phyloP scores from a whole-genome alignment of 1,140 invertebrate genomes.

The Achroia grisella region DNA sequence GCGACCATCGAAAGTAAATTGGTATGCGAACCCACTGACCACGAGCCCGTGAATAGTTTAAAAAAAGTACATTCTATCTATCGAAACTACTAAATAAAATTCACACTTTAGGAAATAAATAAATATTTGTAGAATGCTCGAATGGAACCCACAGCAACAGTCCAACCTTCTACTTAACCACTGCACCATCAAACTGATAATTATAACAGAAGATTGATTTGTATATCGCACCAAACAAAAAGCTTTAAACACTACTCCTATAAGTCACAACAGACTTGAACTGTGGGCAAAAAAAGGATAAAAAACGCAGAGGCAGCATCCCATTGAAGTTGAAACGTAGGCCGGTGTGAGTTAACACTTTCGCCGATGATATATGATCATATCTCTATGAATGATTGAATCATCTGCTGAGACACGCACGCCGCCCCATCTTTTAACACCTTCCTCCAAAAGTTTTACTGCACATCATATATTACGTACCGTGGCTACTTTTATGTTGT shows the following conservation, averaged over 20 bases:
- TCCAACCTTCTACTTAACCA: no score
- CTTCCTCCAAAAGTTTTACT: slow-evolving; percentile 65
- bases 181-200: no score
- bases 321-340: slow-evolving; percentile 31
- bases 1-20: no score
- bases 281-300: slow-evolving; percentile 36
- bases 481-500: slow-evolving; percentile 62
- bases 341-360: slow-evolving; percentile 51
- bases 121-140: no score
- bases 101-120: no score
- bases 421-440: slow-evolving; percentile 60
- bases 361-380: slow-evolving; percentile 64
- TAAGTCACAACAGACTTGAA: slow-evolving; percentile 28
- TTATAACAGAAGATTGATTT: no score
- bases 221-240: slow-evolving; percentile 13
- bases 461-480: slow-evolving; percentile 54
- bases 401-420: slow-evolving; percentile 58
- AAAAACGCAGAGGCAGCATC: slow-evolving; percentile 35
- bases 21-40: no score
- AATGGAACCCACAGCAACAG: no score
- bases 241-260: slow-evolving; percentile 6
- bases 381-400: slow-evolving; percentile 69
- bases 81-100: no score
- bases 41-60: no score
- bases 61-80: no score